These are phyloP conservation scores for Emydocephalus ijimae DNA, from an alignment of 2,113 vertebrate species.

Conservation along the genomic window DNA sequence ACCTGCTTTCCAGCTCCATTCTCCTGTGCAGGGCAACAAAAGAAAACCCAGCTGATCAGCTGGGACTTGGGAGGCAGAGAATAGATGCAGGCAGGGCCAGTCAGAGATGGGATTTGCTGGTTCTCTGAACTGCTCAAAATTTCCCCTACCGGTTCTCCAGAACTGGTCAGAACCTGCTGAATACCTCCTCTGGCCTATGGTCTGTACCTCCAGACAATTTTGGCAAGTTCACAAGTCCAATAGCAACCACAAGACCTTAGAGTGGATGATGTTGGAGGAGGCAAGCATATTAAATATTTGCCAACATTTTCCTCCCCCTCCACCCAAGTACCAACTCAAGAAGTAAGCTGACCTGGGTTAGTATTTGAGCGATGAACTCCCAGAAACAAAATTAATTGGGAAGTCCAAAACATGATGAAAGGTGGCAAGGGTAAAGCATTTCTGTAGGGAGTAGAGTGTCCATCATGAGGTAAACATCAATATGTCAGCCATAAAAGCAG, in stretches of 20 bases:
- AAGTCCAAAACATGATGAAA: background rate
- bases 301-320: background rate
- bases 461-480: background rate
- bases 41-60: too few species aligned
- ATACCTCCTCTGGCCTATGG: background rate
- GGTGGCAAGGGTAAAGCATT: background rate
- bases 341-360: background rate
- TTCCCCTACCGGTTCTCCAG: too few species aligned
- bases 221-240: background rate
- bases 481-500: too few species aligned
- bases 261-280: background rate
- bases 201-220: background rate
- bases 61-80: too few species aligned
- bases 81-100: too few species aligned
- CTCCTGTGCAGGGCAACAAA: too few species aligned
- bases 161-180: too few species aligned
- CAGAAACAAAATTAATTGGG: background rate
- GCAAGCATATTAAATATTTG: background rate
- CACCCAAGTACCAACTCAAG: background rate
- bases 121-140: too few species aligned
- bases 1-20: too few species aligned
- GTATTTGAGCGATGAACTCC: background rate
- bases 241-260: background rate
- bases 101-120: too few species aligned
- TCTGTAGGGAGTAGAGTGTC: background rate